Conservation (phyloP, 2,888 invertebrate genomes). For the Agonopterix arenella region DNA sequence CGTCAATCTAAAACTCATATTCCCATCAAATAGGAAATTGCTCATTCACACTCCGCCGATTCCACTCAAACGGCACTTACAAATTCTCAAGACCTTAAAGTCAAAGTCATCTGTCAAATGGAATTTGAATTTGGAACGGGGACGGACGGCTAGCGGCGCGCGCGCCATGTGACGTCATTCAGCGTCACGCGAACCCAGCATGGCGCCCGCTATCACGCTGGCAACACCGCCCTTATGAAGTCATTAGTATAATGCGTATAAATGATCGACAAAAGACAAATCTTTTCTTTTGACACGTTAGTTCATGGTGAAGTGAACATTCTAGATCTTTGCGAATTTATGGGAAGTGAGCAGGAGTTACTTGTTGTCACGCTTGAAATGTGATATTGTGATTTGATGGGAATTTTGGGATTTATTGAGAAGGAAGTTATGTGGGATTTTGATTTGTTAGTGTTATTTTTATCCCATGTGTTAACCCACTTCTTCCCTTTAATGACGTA, state of each 20-base stretch:
- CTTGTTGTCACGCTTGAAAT: slow-evolving; percentile 32
- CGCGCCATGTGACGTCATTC: slow-evolving; percentile 50
- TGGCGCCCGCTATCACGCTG: slow-evolving; percentile 24
- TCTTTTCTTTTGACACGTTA: slow-evolving; percentile 12
- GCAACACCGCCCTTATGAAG: slow-evolving; percentile 20
- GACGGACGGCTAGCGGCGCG: slow-evolving; percentile 42
- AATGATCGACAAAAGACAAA: slow-evolving; percentile 18
- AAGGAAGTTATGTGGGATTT: not conserved
- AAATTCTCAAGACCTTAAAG: slow-evolving; percentile 45
- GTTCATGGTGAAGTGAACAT: slow-evolving; percentile 58
- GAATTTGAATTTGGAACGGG: slow-evolving; percentile 42
- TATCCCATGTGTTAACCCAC: no score
- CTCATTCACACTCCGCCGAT: slow-evolving; percentile 60
- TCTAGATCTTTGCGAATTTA: slow-evolving; percentile 57
- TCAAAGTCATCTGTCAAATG: slow-evolving; percentile 52
- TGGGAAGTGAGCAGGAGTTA: slow-evolving; percentile 58
- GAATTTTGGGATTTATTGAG: slow-evolving; percentile 14
- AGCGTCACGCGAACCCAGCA: slow-evolving; percentile 42
- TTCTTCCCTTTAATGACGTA: no score
- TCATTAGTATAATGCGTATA: slow-evolving; percentile 21
- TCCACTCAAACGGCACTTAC: slow-evolving; percentile 42
- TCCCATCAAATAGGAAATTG: slow-evolving; percentile 63
- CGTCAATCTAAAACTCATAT: slow-evolving; percentile 30
- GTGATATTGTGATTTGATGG: slow-evolving; percentile 24
- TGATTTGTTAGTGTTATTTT: no score